Evolutionary conservation across 2,797 vertebrate genomes (phyloP).

Genomic region (Tokudaia tokunoshimensis): DNA sequence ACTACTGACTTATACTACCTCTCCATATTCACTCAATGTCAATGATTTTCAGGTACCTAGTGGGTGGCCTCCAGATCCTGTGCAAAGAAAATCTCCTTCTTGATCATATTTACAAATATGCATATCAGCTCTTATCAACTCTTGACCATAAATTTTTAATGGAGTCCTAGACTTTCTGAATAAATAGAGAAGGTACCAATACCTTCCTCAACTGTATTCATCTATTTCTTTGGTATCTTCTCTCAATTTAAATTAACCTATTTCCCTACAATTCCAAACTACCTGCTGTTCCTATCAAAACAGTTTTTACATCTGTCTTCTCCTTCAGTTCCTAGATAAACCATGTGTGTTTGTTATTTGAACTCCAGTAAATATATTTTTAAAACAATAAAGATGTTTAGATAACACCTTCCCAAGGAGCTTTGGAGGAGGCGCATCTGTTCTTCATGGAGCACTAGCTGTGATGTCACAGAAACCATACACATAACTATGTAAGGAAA

Average conservation of each 20-base stretch:
- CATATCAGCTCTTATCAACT: background rate
- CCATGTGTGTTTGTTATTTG: background rate
- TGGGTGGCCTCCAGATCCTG: background rate
- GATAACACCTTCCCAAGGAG: background rate
- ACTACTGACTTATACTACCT: background rate
- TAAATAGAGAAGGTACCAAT: background rate
- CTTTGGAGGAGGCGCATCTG: background rate
- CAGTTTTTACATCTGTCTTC: background rate
- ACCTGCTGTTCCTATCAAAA: background rate
- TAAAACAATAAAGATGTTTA: background rate
- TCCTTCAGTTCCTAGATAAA: background rate
- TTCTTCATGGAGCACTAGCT: background rate
- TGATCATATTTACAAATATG: background rate
- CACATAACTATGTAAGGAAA: background rate
- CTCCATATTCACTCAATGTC: background rate
- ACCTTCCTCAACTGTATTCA: background rate
- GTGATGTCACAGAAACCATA: background rate
- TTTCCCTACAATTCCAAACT: background rate
- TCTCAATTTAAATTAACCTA: background rate
- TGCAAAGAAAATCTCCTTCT: background rate
- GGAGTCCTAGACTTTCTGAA: background rate
- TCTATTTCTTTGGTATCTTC: background rate
- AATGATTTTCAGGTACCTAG: background rate
- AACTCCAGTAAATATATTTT: background rate
- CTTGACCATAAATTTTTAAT: conserved; percentile 2